Percentiles rank a stretch among this genome's conserved stretches.
These are phyloP conservation scores for Thunnus maccoyii DNA, from an alignment of 2,113 vertebrate genomes.

Conservation along the genomic window DNA sequence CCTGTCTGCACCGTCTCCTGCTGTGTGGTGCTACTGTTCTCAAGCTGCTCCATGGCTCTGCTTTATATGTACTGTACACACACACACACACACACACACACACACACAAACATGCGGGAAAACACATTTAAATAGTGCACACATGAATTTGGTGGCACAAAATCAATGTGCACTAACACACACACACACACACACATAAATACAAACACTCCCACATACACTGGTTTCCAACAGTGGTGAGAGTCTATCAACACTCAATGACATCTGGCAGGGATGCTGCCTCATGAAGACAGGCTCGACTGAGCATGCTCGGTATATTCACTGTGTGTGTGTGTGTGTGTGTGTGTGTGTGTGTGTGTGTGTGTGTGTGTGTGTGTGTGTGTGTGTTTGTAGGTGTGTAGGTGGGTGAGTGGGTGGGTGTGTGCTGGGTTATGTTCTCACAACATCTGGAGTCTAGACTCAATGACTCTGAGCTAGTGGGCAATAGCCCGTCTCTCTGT, in stretches of 20 bases:
- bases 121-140: constrained; percentile 31
- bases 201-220: constrained; percentile 61
- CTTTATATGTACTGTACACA: constrained; percentile 48
- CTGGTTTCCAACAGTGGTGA: constrained; percentile 75
- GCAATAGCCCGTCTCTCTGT: constrained; percentile 70
- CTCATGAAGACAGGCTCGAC: constrained; percentile 63
- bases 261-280: constrained; percentile 88
- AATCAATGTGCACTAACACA: constrained; percentile 21
- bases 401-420: constrained; percentile 54
- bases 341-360: neutral
- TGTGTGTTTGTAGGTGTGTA: neutral
- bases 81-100: constrained; percentile 7
- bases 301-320: constrained; percentile 61
- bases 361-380: constrained; percentile 31
- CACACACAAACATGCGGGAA: constrained; percentile 6
- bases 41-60: constrained; percentile 70
- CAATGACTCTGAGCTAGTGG: constrained; percentile 82
- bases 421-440: constrained; percentile 63
- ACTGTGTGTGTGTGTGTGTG: constrained; percentile 10
- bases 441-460: constrained; percentile 93
- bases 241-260: constrained; percentile 84
- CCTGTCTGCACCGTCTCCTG: constrained; percentile 69
- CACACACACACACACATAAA: constrained; percentile 17
- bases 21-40: constrained; percentile 68
- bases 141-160: constrained; percentile 3